Evolutionary conservation across 2,113 vertebrate species (phyloP).

Genomic region (Elgaria multicarinata): DNA sequence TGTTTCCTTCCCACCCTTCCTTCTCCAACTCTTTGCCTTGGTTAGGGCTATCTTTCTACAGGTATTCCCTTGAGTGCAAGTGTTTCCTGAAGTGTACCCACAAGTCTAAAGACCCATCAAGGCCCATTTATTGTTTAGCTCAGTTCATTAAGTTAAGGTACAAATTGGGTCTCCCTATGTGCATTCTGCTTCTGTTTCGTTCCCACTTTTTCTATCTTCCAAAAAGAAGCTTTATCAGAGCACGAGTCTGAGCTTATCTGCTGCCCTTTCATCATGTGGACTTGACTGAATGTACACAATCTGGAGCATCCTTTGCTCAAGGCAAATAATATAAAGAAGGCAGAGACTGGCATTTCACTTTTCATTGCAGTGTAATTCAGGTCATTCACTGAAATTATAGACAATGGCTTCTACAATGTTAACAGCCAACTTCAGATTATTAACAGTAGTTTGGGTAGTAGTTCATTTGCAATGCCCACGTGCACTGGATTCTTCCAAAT

Average conservation of each 20-base stretch:
- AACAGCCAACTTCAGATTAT: conserved; percentile 73
- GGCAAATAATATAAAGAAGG: conserved; percentile 68
- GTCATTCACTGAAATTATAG: conserved; percentile 72
- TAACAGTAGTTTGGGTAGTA: conserved; percentile 68
- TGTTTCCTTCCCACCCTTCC: neutral
- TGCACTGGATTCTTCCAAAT: conserved; percentile 66
- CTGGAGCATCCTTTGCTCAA: conserved; percentile 73
- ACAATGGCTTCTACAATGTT: conserved; percentile 63
- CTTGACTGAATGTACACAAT: conserved; percentile 61
- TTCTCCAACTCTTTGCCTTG: neutral
- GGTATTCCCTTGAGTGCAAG: neutral
- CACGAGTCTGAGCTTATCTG: conserved; percentile 41
- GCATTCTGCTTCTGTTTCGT: neutral
- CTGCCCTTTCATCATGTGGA: conserved; percentile 70
- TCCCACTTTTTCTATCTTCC: conserved; percentile 8
- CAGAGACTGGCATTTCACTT: conserved; percentile 73
- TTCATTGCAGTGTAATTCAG: conserved; percentile 68
- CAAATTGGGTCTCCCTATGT: conserved; percentile 19
- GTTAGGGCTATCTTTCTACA: neutral
- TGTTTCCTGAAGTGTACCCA: neutral
- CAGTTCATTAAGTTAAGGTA: neutral
- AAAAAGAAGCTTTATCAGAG: conserved; percentile 43
- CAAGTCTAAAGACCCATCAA: neutral
- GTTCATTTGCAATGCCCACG: conserved; percentile 56
- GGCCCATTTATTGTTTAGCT: neutral